phyloP scores from a whole-genome alignment of 2,797 vertebrate species.

The Ctenopoma kingsleyae region DNA sequence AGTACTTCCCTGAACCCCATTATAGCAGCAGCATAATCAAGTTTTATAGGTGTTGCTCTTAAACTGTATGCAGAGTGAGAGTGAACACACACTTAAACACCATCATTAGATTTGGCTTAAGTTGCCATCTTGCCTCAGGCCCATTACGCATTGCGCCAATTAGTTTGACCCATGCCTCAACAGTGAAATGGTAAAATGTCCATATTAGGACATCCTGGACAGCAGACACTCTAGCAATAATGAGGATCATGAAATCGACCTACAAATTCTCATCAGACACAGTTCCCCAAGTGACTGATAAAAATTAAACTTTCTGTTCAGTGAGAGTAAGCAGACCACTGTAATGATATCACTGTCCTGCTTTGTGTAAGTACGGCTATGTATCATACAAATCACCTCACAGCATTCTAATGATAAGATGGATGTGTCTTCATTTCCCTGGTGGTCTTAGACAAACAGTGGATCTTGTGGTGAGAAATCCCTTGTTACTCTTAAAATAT shows the following conservation, averaged over 20 bases:
- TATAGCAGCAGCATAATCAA: conserved; percentile 82
- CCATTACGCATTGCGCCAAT: conserved; percentile 59
- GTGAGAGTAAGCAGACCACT: conserved; percentile 17
- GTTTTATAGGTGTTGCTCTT: conserved; percentile 85
- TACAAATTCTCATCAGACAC: conserved; percentile 17
- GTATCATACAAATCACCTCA: conserved; percentile 39
- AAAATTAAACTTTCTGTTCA: conserved; percentile 12
- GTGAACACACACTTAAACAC: conserved; percentile 74
- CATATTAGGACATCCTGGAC: conserved; percentile 67
- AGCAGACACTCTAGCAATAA: conserved; percentile 16
- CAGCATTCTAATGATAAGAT: conserved; percentile 51
- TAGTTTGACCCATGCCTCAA: conserved; percentile 61
- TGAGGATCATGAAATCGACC: conserved; percentile 38
- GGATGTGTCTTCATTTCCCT: conserved; percentile 74
- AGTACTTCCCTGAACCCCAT: conserved; percentile 80
- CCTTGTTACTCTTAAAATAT: conserved; percentile 83
- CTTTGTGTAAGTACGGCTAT: conserved; percentile 18
- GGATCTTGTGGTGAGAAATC: conserved; percentile 76
- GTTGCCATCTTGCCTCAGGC: conserved; percentile 64
- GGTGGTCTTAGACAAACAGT: conserved; percentile 81
- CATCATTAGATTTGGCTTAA: conserved; percentile 77
- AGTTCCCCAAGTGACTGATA: conserved; percentile 21
- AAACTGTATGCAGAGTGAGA: conserved; percentile 74
- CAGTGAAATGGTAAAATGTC: conserved; percentile 60
- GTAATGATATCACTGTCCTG: conserved; percentile 18